Base-by-base conservation (phyloP, 2,113 vertebrate species). In the Pithys albifrons region DNA sequence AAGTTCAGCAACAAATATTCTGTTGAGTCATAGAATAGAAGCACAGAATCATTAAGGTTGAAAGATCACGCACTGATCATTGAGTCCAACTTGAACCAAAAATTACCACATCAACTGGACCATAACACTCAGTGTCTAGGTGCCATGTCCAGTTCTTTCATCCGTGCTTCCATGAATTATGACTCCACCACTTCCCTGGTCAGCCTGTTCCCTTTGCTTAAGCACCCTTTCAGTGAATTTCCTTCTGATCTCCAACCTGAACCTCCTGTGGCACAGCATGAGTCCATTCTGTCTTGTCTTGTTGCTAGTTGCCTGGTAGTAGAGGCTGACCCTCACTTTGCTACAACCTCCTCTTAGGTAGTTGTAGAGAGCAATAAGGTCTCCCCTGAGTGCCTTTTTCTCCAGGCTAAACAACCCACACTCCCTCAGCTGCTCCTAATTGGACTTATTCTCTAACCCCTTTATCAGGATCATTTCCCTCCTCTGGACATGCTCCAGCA, bases 51-150 rank as follows among this genome's bases (percentile, higher is more conserved):
- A 19, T 28, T 28, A 62, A 62, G 61, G 25, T 41, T 62, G 37
- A 41, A 62, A 62, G 39, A 41, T 43, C 41, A 43, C 14, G 15
- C 41, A 43, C 41, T 15, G 31, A 45, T 39, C 43, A 39, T 16
- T 3, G 1, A 52, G 1, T 52, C 12, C 28, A 52, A 14, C 8
- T 19, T 59, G 19, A 27, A 51, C 15, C 0, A 1, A 89, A 52
- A 12, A 45, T 12, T 3, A 59, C 12, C 25, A 43, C 31, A 43
- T 37, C 13, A 51, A 45, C 15, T 12, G 14, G 43, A 51, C 4
- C 4, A 16, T 2, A 52, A 22, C 5, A 52, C 33, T 74, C 19
- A 57, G 49, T n/a, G 4, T 3, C 15, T 74, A 33, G 72, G 43
- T n/a, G 4, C 4, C 15, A 37, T 3, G 5, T 52, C 18, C 25